Evolutionary conservation across 2,797 vertebrate genomes (phyloP).

Genomic region (Artibeus lituratus): DNA sequence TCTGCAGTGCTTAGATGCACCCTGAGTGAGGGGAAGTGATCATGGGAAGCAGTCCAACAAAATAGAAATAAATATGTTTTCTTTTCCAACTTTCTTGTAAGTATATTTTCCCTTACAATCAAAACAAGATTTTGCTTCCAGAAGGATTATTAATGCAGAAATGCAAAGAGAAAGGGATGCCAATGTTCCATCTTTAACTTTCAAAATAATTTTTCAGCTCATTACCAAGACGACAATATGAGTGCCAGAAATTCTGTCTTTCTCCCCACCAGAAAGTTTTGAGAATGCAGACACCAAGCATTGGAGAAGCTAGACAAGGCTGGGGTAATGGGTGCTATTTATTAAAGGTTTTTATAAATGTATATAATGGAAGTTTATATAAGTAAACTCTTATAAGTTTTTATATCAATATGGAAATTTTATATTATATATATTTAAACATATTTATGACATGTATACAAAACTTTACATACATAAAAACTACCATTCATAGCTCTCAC

Average conservation of each 20-base stretch:
- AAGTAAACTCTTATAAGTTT: background rate
- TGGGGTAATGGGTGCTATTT: background rate
- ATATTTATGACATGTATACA: background rate
- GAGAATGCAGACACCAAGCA: background rate
- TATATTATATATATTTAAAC: background rate
- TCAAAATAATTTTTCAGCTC: background rate
- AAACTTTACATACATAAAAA: background rate
- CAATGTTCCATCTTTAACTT: background rate
- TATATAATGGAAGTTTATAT: background rate
- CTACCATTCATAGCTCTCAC: background rate
- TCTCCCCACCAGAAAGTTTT: background rate
- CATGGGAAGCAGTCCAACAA: background rate
- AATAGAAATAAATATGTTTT: background rate
- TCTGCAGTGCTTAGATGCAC: background rate
- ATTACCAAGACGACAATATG: background rate
- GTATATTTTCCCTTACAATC: background rate
- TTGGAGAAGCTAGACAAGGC: background rate
- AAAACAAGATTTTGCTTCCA: background rate
- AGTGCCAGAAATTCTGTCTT: background rate
- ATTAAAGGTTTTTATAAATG: background rate
- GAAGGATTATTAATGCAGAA: background rate
- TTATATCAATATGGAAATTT: background rate
- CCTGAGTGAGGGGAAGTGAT: background rate
- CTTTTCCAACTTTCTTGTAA: background rate
- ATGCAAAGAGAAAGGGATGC: background rate